These are phyloP conservation scores for Elysia chlorotica DNA, from an alignment of 1,140 invertebrate genomes.

Conservation along the genomic window DNA sequence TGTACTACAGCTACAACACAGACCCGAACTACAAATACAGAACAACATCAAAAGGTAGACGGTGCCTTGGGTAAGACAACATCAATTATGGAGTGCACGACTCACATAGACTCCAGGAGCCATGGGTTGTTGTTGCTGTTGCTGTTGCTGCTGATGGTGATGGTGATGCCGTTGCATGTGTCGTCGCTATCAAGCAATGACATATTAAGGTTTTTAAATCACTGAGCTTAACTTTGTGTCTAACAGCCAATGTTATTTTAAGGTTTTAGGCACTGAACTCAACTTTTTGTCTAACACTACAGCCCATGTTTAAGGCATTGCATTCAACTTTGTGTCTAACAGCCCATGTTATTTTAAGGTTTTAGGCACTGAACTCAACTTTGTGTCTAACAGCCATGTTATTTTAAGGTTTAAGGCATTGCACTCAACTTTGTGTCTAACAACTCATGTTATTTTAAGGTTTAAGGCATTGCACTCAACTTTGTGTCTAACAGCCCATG, in stretches of 20 bases:
- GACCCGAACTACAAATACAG: neutral
- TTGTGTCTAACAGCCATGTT: no score
- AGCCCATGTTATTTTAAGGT: no score
- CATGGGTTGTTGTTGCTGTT: constrained; percentile 5
- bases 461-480: no score
- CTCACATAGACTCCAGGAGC: constrained; percentile 12
- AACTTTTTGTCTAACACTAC: neutral
- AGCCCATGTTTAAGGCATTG: neutral
- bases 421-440: no score
- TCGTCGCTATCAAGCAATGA: neutral
- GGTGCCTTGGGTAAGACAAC: neutral
- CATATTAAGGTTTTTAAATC: neutral
- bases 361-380: no score
- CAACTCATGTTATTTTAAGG: no score
- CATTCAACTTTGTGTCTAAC: no score
- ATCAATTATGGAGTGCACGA: neutral
- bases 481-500: no score
- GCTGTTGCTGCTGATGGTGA: constrained; percentile 3
- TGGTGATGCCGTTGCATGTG: neutral
- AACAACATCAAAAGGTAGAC: neutral
- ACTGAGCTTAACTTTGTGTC: no score
- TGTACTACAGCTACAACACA: neutral
- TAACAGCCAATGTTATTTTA: no score
- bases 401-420: no score
- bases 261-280: neutral